Evolutionary conservation across 2,797 vertebrate species (phyloP).

Genomic region (Sandelia bainsii): DNA sequence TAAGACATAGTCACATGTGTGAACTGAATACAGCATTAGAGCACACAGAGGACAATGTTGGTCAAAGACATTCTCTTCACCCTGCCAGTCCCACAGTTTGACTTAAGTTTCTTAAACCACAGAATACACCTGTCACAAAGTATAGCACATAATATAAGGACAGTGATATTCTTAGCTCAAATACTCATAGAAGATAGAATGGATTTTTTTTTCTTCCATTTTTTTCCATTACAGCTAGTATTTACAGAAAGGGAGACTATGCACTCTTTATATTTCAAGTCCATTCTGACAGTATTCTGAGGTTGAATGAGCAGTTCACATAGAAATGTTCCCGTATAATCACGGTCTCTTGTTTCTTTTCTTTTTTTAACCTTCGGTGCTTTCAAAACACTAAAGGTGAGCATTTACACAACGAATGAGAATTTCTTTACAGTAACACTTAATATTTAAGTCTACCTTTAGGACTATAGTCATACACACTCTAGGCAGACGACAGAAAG

Average conservation of each 20-base stretch:
- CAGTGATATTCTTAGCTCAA: conserved; percentile 80
- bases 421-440: conserved; percentile 81
- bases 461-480: conserved; percentile 79
- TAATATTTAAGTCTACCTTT: conserved; percentile 80
- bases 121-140: conserved; percentile 88
- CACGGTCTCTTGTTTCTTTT: conserved; percentile 31
- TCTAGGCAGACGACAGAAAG: conserved; percentile 73
- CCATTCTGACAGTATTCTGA: conserved; percentile 71
- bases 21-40: conserved; percentile 89
- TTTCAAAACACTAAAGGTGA: conserved; percentile 68
- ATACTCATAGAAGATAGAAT: conserved; percentile 78
- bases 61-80: conserved; percentile 84
- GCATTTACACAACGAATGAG: conserved; percentile 78
- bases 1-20: conserved; percentile 88
- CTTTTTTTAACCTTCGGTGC: conserved; percentile 54
- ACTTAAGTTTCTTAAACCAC: conserved; percentile 71
- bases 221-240: conserved; percentile 83
- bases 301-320: conserved; percentile 65
- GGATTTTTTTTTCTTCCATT: conserved; percentile 42
- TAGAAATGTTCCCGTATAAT: conserved; percentile 62
- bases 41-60: conserved; percentile 87
- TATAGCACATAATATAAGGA: conserved; percentile 89
- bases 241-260: conserved; percentile 78
- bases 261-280: conserved; percentile 76
- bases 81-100: conserved; percentile 64